Percentiles rank a stretch among this genome's conserved stretches.
Evolutionary conservation across 2,888 invertebrate genomes (phyloP).

Genomic region (Smittia sp.): DNA sequence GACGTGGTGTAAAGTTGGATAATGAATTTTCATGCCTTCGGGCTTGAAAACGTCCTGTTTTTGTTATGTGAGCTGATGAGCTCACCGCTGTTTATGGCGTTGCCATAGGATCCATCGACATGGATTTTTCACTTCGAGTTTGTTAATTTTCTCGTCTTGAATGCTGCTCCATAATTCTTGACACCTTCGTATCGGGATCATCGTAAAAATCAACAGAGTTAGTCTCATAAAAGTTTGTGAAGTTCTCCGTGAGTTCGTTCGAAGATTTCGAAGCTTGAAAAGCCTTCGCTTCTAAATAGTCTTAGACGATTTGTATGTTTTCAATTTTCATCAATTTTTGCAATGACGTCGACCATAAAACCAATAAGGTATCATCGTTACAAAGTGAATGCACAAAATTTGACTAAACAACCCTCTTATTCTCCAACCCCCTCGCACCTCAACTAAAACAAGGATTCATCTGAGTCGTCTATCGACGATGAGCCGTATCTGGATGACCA

Average conservation of each 20-base stretch:
- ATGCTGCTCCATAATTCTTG: not conserved
- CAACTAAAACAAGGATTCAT: slow-evolving; percentile 34
- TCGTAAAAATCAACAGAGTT: not conserved
- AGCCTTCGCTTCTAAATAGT: not conserved
- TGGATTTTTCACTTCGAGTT: not conserved
- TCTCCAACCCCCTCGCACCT: not conserved
- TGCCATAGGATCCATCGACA: slow-evolving; percentile 9
- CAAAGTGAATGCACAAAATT: not conserved
- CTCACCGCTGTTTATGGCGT: not conserved
- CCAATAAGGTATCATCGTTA: slow-evolving; percentile 26
- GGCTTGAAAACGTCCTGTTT: not conserved
- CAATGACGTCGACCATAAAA: slow-evolving; percentile 29
- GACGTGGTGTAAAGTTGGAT: not conserved
- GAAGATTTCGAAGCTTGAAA: not conserved
- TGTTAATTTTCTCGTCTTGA: not conserved
- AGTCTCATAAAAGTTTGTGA: not conserved
- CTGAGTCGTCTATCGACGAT: slow-evolving; percentile 38
- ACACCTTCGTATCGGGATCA: slow-evolving; percentile 24
- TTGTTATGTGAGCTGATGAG: not conserved
- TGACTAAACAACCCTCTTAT: not conserved
- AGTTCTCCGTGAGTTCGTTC: not conserved
- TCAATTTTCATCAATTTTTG: slow-evolving; percentile 32
- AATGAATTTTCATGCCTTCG: not conserved
- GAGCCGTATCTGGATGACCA: slow-evolving; percentile 35
- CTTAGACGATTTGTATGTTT: slow-evolving; percentile 29